Conservation (phyloP, 2,888 invertebrate species). For the Cosmopolites sordidus region DNA sequence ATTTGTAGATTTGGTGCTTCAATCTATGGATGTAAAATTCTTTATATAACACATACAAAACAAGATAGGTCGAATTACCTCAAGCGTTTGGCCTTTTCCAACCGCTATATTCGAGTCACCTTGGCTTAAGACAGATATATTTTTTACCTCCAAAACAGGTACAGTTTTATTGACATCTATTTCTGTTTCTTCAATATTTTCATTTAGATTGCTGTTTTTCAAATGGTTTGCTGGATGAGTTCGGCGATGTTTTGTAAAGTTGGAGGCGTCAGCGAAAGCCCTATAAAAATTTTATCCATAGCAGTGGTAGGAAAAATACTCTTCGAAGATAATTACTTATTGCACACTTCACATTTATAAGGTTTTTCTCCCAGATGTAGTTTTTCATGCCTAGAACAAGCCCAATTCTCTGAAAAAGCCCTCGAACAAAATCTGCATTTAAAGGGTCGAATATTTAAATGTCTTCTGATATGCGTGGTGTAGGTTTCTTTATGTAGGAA, state of each 20-base stretch:
- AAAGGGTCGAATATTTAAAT: constrained; percentile 61
- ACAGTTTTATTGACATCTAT: neutral
- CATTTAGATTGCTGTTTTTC: constrained; percentile 4
- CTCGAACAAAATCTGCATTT: constrained; percentile 57
- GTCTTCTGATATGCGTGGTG: constrained; percentile 63
- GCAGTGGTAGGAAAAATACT: neutral
- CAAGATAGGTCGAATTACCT: too few species aligned
- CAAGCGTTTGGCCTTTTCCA: neutral
- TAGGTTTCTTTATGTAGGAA: constrained; percentile 60
- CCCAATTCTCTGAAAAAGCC: constrained; percentile 63
- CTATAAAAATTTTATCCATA: constrained; percentile 6
- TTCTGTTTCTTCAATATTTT: neutral
- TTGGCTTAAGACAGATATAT: neutral
- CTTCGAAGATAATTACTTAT: constrained; percentile 60
- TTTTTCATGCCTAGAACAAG: constrained; percentile 61
- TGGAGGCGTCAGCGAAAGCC: constrained; percentile 44
- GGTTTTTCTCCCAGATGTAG: constrained; percentile 66
- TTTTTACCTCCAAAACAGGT: neutral
- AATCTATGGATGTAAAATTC: too few species aligned
- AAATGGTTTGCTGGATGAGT: constrained; percentile 31
- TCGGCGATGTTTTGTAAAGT: constrained; percentile 64
- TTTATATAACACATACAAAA: too few species aligned
- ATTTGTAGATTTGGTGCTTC: constrained; percentile 27
- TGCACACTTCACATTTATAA: constrained; percentile 66
- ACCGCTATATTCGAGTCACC: neutral